These are phyloP conservation scores for Erebia epiphron DNA, from an alignment of 2,888 invertebrate species.

Conservation along the genomic window DNA sequence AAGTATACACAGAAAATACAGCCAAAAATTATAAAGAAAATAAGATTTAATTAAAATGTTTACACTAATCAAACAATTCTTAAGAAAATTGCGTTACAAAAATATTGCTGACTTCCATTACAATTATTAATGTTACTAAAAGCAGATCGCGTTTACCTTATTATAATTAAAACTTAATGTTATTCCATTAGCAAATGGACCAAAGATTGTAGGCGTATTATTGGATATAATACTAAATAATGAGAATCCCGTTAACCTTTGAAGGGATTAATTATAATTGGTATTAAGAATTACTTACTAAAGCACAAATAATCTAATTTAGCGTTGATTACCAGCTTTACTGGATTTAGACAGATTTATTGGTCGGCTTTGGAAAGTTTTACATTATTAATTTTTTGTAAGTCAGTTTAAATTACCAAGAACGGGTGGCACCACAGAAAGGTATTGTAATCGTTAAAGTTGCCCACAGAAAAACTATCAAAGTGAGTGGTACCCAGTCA, in stretches of 20 bases:
- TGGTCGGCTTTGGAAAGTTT: slow-evolving; percentile 3
- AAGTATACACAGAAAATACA: no score
- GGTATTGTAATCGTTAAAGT: no score
- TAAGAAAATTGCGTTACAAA: no score
- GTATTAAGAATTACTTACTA: slow-evolving; percentile 14
- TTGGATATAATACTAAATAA: slow-evolving; percentile 11
- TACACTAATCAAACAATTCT: no score
- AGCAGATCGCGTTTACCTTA: not conserved
- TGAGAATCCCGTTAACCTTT: slow-evolving; percentile 16
- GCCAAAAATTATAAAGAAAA: no score
- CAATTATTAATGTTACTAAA: no score
- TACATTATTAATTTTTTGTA: not conserved
- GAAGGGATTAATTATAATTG: slow-evolving; percentile 18
- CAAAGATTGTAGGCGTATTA: slow-evolving; percentile 5
- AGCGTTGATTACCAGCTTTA: slow-evolving; percentile 9
- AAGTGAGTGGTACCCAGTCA: no score
- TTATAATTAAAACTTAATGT: not conserved
- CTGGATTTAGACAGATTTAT: slow-evolving; percentile 6
- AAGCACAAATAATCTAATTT: slow-evolving; percentile 13
- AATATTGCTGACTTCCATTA: no score
- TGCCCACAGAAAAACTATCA: no score
- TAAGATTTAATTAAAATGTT: no score
- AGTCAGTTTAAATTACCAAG: not conserved
- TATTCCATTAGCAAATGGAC: not conserved
- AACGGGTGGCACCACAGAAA: no score